Evolutionary conservation across 2,113 vertebrate species (phyloP), one percentile per base, ranked within the genome.

Genomic region (Oriolus oriolus): DNA sequence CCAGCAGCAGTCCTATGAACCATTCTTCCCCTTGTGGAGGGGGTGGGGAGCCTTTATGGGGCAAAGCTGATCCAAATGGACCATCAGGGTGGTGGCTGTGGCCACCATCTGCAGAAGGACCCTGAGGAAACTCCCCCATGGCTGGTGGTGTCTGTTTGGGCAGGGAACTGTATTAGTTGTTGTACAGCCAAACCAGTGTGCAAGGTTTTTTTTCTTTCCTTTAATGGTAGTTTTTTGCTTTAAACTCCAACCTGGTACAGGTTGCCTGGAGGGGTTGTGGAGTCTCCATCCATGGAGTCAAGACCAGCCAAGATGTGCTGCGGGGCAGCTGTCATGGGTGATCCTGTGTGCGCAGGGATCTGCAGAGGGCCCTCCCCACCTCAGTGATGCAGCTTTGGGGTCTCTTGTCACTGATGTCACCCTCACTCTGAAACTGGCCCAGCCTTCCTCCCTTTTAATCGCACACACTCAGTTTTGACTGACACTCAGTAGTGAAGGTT

Each of bases 231-330:
- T 49, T 56, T 71, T 31, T 42, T 50, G 22, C 16, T 74, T 50
- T 81, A 23, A 88, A 57, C 22, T 57, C 42, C 37, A 57, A 1
- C 9, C 10, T 13, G 15, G 4, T 26, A 27, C 12, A 33, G 37
- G 22, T n/a, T 57, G 19, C 23, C 37, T 59, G 77, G 59, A 33
- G 7, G 18, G 10, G 6, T 20, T 81, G 27, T 74, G 68, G 37
- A 23, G 31, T 50, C 22, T 59, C 37, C 27, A 37, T 9, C 21
- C 17, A 13, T 6, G 11, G 35, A 73, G 35, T 50, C 33, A 49
- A 59, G 66, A 21, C 7, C 5, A 0, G 0, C 16, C 4, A 19
- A 21, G 33, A 47, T 17, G 41, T 1, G 5, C 50, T 49, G 44
- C 44, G 59, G 65, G 31, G 27, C 60, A 78, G 49, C 44, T 59